phyloP scores from a whole-genome alignment of 2,888 invertebrate species.

The Polymixis flavicincta region DNA sequence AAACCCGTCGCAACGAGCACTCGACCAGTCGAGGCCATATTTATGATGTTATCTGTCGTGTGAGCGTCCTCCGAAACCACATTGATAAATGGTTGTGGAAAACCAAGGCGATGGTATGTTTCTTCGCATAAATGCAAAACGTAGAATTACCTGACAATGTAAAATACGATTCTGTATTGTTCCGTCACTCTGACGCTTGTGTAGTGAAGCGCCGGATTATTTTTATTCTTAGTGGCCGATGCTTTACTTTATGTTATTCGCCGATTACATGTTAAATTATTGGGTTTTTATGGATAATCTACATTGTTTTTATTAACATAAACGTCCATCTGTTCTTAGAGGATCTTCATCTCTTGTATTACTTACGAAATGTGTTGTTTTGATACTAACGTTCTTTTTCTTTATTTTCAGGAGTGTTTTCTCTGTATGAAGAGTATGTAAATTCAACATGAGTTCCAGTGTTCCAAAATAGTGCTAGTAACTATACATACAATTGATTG shows the following conservation, averaged over 20 bases:
- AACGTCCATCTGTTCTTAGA: slow-evolving; percentile 54
- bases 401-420: slow-evolving; percentile 86
- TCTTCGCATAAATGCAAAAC: slow-evolving; percentile 68
- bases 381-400: slow-evolving; percentile 72
- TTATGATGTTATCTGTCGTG: slow-evolving; percentile 91
- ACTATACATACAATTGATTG: slow-evolving; percentile 76
- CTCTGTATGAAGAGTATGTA: slow-evolving; percentile 77
- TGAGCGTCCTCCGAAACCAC: slow-evolving; percentile 89
- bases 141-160: slow-evolving; percentile 65
- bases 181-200: slow-evolving; percentile 86
- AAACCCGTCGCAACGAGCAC: slow-evolving; percentile 90
- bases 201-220: slow-evolving; percentile 86
- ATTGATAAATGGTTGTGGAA: slow-evolving; percentile 85
- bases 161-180: slow-evolving; percentile 80
- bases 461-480: slow-evolving; percentile 82
- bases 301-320: not conserved
- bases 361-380: slow-evolving; percentile 63
- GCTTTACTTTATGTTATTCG: slow-evolving; percentile 47
- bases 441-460: slow-evolving; percentile 81
- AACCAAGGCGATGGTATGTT: slow-evolving; percentile 88
- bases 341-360: slow-evolving; percentile 53
- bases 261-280: slow-evolving; percentile 1
- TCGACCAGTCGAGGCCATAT: slow-evolving; percentile 91
- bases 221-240: slow-evolving; percentile 70
- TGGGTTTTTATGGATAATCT: not conserved